A percentile compares a stretch with the other conserved stretches of the same genome.
Evolutionary conservation across 2,888 invertebrate species (phyloP).

Genomic region (Scaptomyza parva): DNA sequence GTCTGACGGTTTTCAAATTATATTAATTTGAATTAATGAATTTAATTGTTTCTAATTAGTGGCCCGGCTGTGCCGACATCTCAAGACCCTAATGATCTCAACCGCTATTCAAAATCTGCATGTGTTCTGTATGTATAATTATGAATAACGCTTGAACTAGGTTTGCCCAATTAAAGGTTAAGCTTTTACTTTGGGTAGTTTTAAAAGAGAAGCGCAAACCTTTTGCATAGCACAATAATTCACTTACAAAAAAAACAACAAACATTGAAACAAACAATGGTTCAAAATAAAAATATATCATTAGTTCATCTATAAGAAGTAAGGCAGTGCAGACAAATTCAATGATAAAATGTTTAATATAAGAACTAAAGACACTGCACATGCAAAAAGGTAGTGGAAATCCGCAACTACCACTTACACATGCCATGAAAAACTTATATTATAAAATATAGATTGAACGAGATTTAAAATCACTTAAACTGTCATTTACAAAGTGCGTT

Average conservation of each 20-base stretch:
- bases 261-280: not conserved
- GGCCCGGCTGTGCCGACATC: constrained; percentile 62
- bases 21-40: constrained; percentile 79
- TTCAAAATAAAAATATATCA: not conserved
- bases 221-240: constrained; percentile 20
- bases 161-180: constrained; percentile 19
- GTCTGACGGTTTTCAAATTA: constrained; percentile 67
- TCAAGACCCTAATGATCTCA: constrained; percentile 58
- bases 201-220: constrained; percentile 12
- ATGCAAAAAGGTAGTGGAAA: too few relatives aligned
- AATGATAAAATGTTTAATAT: not conserved
- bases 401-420: too few relatives aligned
- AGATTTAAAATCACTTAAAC: not conserved
- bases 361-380: too few relatives aligned
- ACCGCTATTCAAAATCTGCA: constrained; percentile 55
- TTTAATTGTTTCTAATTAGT: constrained; percentile 77
- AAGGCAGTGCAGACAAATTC: not conserved
- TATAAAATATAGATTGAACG: not conserved
- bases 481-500: constrained; percentile 2
- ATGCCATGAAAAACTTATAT: not conserved
- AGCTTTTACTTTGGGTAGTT: constrained; percentile 9
- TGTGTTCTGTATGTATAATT: constrained; percentile 53
- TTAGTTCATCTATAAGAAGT: not conserved
- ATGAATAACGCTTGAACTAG: constrained; percentile 25
- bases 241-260: too few relatives aligned